phyloP scores from a whole-genome alignment of 2,113 vertebrate genomes.

The Lepidothrix coronata region DNA sequence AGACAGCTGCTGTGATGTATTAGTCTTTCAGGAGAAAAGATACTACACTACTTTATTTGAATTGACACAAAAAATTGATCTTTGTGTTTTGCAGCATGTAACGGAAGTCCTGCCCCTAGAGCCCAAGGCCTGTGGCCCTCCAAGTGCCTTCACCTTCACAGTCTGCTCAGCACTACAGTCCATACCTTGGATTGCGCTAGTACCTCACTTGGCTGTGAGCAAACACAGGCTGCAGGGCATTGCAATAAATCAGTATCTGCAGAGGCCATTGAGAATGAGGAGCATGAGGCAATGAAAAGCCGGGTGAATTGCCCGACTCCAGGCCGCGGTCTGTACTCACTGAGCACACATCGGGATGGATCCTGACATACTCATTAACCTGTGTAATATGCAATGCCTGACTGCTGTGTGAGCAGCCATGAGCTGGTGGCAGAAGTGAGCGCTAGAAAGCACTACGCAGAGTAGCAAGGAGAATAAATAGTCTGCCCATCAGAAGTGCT shows the following conservation, averaged over 20 bases:
- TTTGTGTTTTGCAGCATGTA: not conserved
- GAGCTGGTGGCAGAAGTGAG: not conserved
- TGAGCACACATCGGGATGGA: not conserved
- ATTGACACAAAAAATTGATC: not conserved
- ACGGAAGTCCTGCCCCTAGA: not conserved
- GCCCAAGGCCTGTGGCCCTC: not conserved
- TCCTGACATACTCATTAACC: not conserved
- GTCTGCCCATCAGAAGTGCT: not conserved
- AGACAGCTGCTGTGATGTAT: not conserved
- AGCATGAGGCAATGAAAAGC: not conserved
- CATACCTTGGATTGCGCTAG: accelerated
- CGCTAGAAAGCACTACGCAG: not conserved
- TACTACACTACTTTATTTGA: not conserved
- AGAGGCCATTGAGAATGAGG: not conserved
- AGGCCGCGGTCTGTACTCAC: not conserved
- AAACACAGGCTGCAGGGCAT: not conserved
- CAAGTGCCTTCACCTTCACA: not conserved
- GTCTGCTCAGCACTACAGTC: not conserved
- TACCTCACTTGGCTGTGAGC: not conserved
- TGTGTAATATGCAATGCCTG: not conserved
- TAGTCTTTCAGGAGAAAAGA: not conserved
- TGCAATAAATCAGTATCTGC: not conserved
- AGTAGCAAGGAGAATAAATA: not conserved
- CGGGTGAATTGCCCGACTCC: not conserved
- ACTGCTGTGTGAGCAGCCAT: not conserved